Conservation (phyloP, 2,113 vertebrate species). For the Isurus oxyrinchus region DNA sequence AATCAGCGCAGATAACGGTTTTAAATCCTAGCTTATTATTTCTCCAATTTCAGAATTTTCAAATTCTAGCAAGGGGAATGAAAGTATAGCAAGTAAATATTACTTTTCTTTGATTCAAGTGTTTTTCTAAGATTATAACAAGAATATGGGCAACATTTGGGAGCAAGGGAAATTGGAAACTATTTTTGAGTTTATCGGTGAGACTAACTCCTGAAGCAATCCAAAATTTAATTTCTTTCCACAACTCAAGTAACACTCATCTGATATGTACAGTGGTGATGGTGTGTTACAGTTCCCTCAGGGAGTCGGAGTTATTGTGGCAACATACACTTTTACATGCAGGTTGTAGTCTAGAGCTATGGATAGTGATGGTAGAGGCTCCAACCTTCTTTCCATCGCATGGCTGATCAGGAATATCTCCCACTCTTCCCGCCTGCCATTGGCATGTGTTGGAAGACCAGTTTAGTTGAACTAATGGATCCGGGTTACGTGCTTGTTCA, state of each 20-base stretch:
- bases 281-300: too few species aligned
- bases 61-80: background rate
- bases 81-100: background rate
- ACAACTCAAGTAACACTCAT: background rate
- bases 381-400: too few species aligned
- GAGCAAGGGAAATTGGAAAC: background rate
- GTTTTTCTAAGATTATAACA: background rate
- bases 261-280: too few species aligned
- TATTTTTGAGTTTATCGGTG: background rate
- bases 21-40: background rate
- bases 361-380: too few species aligned
- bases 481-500: too few species aligned
- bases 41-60: background rate
- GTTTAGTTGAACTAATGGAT: too few species aligned
- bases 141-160: background rate
- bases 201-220: background rate
- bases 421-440: too few species aligned
- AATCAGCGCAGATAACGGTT: background rate
- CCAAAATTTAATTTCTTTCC: background rate
- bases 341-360: too few species aligned
- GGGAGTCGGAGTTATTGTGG: too few species aligned
- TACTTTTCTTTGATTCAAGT: background rate
- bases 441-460: too few species aligned
- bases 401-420: too few species aligned
- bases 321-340: too few species aligned